Base-by-base conservation (phyloP, 2,113 vertebrate species). In the Pachycephala philippinensis region DNA sequence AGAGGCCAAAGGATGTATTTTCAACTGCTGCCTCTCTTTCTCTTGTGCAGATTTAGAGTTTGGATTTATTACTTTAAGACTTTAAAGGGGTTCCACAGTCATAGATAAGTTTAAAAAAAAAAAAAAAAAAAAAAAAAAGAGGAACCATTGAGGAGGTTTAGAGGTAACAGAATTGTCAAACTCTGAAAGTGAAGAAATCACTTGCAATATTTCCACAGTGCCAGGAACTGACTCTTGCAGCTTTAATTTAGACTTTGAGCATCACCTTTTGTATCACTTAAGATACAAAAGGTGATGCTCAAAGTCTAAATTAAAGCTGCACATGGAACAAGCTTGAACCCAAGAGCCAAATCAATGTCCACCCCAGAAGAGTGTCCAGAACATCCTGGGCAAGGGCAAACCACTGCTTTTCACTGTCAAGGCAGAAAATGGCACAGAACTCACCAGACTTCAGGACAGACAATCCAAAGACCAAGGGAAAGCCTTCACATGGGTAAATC, bases 291-390 rank as follows among this genome's bases (percentile, higher is more conserved):
- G 13, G 3, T 54, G n/a, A 15, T 37, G 49, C 28, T 53, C 24
- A 28, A 49, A 70, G 7, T 20, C 59, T 70, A 64, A 47, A 57
- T 26, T 49, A 45, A 75, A 88, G 15, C 19, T 68, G 60, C 60
- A n/a, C 6, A 13, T 8, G 12, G 28, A 86, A 52, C 15, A 64
- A 42, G 8, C 21, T 60, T 44, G 27, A 77, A 47, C 5, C 6
- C 20, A 57, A 65, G 3, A 84, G 0, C 6, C 49, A 56, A 37
- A 45, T 13, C 1, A 23, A 22, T 19, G 2, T 15, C 6, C 6
- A 7, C 16, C 5, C 7, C 7, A 39, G 20, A 63, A 68, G 2
- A 69, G 3, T 30, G 6, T 45, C 23, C 50, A 61, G 81, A 89
- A 44, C 1, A 3, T n/a, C 13, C 33, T 50, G 7, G 61, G 6